Base-by-base conservation (phyloP, 1,140 invertebrate genomes). In the Akabosia matsudoensis region DNA sequence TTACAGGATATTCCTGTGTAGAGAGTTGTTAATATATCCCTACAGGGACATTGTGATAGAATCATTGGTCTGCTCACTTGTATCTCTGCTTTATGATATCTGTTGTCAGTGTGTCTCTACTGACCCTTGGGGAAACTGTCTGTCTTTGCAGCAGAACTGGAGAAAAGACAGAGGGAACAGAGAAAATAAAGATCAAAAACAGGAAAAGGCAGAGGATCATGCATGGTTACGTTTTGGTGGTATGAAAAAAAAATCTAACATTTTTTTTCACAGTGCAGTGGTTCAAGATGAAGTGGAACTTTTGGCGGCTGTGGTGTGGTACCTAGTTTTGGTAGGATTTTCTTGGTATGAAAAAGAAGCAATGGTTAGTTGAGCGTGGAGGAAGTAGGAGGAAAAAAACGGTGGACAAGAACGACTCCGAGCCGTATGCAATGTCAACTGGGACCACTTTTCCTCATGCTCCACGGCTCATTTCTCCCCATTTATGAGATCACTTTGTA, bases 1-100 rank as follows among this genome's bases (percentile, higher is more conserved):
- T 16, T 31, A 67, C 28, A n/a, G 30, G 61, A 30, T 24, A 67
- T 24, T 3, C 31, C 26, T 10, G 28, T 67, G 61, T 67, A 7
- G 61, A 30, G 61, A 67, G 61, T 67, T 67, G 61, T 67, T 67
- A 67, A 67, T 67, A 67, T 67, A 67, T 67, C 61, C 61, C 61
- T 67, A 67, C 61, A 67, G 61, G 61, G 61, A 67, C 61, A 67
- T 67, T 7, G 61, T 67, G 61, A 67, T 67, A 67, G 61, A 67
- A 67, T 67, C 61, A 67, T 67, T 67, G 61, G 61, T 67, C 61
- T 67, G 61, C 61, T 67, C 61, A 67, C 61, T 67, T 67, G 61
- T 67, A 24, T 67, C 61, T 67, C 61, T 67, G 61, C 61, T 67
- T 67, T 67, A 67, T 67, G 61, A 67, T 67, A 67, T 67, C 61